These are phyloP conservation scores for Ophion costatus DNA, from an alignment of 2,888 invertebrate species.

Conservation along the genomic window DNA sequence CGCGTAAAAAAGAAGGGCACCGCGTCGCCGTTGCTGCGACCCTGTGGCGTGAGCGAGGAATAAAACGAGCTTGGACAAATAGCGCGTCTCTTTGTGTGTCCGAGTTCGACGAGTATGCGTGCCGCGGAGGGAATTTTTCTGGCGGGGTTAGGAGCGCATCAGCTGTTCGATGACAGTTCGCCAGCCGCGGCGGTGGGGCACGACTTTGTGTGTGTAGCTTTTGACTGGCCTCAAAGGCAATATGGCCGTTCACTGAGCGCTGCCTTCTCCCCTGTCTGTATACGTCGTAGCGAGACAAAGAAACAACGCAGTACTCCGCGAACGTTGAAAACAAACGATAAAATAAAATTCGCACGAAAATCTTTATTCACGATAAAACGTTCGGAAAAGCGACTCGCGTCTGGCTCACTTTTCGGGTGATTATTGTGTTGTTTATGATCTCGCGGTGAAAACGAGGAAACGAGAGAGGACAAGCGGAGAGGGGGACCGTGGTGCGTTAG, in stretches of 20 bases:
- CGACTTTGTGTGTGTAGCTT: constrained; percentile 58
- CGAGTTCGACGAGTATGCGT: constrained; percentile 15
- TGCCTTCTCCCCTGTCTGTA: constrained; percentile 69
- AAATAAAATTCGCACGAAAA: background rate
- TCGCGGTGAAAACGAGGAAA: constrained; percentile 20
- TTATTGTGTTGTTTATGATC: constrained; percentile 39
- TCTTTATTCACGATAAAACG: constrained; percentile 1
- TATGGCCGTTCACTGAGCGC: constrained; percentile 82
- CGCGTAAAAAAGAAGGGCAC: constrained; percentile 41
- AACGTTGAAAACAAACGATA: constrained; percentile 60
- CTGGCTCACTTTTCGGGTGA: constrained; percentile 14
- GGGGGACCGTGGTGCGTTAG: constrained; percentile 35
- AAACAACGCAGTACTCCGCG: constrained; percentile 80
- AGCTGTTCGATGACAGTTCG: constrained; percentile 82
- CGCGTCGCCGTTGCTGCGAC: constrained; percentile 56
- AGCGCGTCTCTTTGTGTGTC: background rate
- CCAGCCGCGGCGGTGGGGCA: constrained; percentile 73
- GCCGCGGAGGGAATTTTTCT: constrained; percentile 2
- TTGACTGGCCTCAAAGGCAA: constrained; percentile 78
- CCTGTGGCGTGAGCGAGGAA: constrained; percentile 47
- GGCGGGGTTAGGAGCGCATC: constrained; percentile 73
- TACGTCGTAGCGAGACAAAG: constrained; percentile 79
- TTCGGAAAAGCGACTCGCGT: background rate
- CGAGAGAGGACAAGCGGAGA: constrained; percentile 6
- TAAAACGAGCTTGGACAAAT: constrained; percentile 18